Percentiles rank a stretch among this genome's conserved stretches.
Evolutionary conservation across 2,888 invertebrate species (phyloP).

Genomic region (Sinopyrophorus schimmeli): DNA sequence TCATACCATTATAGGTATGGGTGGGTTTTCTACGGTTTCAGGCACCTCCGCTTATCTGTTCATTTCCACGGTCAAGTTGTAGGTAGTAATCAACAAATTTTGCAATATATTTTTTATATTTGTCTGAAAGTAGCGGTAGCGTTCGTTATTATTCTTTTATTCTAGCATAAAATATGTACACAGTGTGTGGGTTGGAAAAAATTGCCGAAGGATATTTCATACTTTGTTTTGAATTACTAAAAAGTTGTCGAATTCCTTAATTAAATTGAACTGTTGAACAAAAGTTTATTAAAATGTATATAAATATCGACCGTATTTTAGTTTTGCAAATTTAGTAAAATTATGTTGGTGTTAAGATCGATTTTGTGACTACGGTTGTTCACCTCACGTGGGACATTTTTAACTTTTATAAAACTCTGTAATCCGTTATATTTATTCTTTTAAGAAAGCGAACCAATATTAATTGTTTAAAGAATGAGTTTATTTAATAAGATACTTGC

Average conservation of each 20-base stretch:
- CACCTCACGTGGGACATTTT: slow-evolving; percentile 14
- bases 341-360: slow-evolving; percentile 5
- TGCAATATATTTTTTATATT: slow-evolving; percentile 6
- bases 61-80: slow-evolving; percentile 13
- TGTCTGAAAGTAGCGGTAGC: slow-evolving; percentile 1
- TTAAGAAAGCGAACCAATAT: no score
- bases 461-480: no score
- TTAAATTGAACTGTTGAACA: no score
- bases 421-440: no score
- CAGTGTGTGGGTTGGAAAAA: no score
- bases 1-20: slow-evolving; percentile 9
- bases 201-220: no score
- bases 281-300: no score
- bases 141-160: not conserved
- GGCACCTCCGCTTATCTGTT: slow-evolving; percentile 4
- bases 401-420: no score
- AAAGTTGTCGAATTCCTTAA: no score
- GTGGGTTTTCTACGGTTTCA: slow-evolving; percentile 2
- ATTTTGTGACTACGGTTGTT: slow-evolving; percentile 7
- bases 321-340: slow-evolving; percentile 4
- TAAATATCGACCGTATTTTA: no score
- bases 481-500: no score
- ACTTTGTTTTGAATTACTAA: no score
- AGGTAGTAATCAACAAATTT: slow-evolving; percentile 9
- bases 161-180: not conserved